These are phyloP conservation scores for Oncorhynchus clarkii DNA, from an alignment of 2,113 vertebrate species.

Conservation along the genomic window DNA sequence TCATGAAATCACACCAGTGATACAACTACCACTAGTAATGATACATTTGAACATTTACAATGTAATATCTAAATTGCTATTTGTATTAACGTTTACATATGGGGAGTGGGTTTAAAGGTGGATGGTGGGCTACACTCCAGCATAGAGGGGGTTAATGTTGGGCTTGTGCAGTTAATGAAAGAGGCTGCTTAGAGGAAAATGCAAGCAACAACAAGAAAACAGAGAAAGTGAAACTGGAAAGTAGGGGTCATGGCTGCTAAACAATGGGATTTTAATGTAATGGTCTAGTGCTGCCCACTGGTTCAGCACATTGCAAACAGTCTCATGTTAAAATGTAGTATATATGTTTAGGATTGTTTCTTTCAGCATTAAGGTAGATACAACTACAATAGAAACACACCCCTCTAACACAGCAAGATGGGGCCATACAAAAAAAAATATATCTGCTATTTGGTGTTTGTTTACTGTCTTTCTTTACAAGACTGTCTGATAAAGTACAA, in stretches of 20 bases:
- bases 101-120: not conserved
- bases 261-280: not conserved
- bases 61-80: no score
- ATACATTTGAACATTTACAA: not conserved
- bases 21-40: not conserved
- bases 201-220: slow-evolving; percentile 21
- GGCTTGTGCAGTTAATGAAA: slow-evolving; percentile 10
- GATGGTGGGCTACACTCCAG: not conserved
- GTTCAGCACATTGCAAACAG: not conserved
- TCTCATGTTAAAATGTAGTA: no score
- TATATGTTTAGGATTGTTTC: no score
- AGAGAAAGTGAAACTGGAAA: slow-evolving; percentile 6
- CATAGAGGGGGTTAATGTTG: not conserved
- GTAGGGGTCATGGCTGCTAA: not conserved
- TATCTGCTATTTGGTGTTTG: no score
- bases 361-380: no score
- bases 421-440: no score
- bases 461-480: no score
- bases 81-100: not conserved
- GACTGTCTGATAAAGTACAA: no score
- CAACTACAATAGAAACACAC: no score
- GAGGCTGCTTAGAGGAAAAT: slow-evolving; percentile 20
- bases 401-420: no score
- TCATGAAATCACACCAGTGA: no score
- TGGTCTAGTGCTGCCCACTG: not conserved